A percentile compares a stretch with the other conserved stretches of the same genome.
These are phyloP conservation scores for Thunnus albacares DNA, from an alignment of 2,797 vertebrate species.

Conservation along the genomic window DNA sequence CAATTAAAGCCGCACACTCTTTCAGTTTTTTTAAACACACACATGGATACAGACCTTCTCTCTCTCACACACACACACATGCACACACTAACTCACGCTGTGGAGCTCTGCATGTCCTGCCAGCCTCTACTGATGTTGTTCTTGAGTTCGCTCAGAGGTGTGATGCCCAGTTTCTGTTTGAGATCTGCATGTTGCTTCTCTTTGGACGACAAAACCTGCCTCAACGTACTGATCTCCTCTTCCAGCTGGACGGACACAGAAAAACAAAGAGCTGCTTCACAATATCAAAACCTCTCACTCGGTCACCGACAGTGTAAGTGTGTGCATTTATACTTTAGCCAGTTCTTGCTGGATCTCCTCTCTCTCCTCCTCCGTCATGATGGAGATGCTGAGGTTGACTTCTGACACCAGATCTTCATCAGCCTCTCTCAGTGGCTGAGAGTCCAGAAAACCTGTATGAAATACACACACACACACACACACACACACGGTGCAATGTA, in stretches of 20 bases:
- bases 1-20: neutral
- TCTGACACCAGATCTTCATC: slow-evolving; percentile 91
- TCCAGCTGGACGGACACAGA: slow-evolving; percentile 88
- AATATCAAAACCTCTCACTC: neutral
- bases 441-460: slow-evolving; percentile 91
- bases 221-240: slow-evolving; percentile 96
- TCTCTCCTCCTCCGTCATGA: slow-evolving; percentile 93
- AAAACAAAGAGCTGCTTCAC: neutral
- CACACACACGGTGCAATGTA: neutral
- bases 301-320: neutral
- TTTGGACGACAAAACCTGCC: slow-evolving; percentile 95
- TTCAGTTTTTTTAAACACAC: neutral
- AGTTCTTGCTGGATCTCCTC: slow-evolving; percentile 93
- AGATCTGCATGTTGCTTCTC: slow-evolving; percentile 94
- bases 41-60: no score
- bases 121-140: slow-evolving; percentile 96
- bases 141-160: slow-evolving; percentile 91
- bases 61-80: neutral
- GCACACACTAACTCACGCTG: slow-evolving; percentile 89
- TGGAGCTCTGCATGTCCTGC: slow-evolving; percentile 94
- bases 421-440: slow-evolving; percentile 88
- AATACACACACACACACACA: slow-evolving; percentile 24
- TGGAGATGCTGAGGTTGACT: slow-evolving; percentile 87
- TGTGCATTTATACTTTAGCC: slow-evolving; percentile 85
- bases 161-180: slow-evolving; percentile 94